Evolutionary conservation across 1,140 invertebrate species (phyloP).

Genomic region (Nomia melanderi): DNA sequence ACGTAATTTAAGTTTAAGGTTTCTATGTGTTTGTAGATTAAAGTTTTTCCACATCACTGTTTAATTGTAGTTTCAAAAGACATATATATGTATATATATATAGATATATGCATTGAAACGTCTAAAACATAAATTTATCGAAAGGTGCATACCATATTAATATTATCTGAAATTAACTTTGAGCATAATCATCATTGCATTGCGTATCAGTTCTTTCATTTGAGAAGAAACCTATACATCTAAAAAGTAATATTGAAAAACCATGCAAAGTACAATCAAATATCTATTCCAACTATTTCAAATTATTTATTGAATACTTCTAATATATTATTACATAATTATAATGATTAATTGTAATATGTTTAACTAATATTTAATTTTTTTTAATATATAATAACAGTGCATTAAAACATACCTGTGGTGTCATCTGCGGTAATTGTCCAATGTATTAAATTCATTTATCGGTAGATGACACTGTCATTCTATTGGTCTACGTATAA

Average conservation of each 20-base stretch:
- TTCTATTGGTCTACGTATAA: no score
- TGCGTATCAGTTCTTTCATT: not conserved
- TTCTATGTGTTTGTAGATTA: not conserved
- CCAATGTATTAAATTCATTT: no score
- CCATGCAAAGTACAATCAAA: not conserved
- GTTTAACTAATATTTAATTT: not conserved
- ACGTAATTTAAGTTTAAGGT: not conserved
- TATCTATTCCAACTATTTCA: not conserved
- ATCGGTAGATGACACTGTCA: no score
- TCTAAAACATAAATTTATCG: not conserved
- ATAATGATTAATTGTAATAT: not conserved
- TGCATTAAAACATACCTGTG: no score
- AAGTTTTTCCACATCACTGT: conserved; percentile 11
- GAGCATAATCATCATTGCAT: not conserved
- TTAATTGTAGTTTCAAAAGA: not conserved
- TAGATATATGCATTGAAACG: not conserved
- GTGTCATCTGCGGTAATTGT: no score
- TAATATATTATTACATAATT: not conserved
- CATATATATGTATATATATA: conserved; percentile 2
- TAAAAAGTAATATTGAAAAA: not conserved
- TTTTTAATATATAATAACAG: no score
- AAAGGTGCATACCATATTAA: not conserved
- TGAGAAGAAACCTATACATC: not conserved
- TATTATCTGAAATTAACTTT: conserved; percentile 4
- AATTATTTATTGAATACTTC: not conserved